Base-by-base conservation (phyloP, 1,140 invertebrate genomes). In the Ptiloglossa arizonensis region DNA sequence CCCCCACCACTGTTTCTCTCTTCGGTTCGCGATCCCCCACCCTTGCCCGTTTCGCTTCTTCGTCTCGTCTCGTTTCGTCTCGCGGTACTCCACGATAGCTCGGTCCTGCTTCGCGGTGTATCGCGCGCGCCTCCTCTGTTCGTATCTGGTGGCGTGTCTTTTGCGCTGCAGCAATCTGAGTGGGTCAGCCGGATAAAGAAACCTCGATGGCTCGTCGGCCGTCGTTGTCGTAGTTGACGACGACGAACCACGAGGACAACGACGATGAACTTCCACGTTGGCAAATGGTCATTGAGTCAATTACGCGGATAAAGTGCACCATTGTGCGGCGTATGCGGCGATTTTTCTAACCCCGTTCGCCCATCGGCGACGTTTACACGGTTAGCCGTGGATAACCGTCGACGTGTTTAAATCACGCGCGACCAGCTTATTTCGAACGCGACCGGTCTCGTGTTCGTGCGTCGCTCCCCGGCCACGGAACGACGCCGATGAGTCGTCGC, bases 281-380 rank as follows among this genome's bases (percentile, higher is more conserved):
- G 88, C 89, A 90, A 90, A 90, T 90, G 89, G 87, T 90, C 89
- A 91, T 91, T 91, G 89, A 91, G 89, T 91, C 89, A 91, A 91
- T 91, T 91, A 91, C 88, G 86, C 89, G 86, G 86, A 90, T 91
- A 90, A 91, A 90, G 89, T 90, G 88, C 86, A 88, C 89, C 89
- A 91, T 91, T 91, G 89, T 91, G 81, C 84, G 80, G 78, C 85
- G 87, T 87, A 88, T n/a, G 85, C 89, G 80, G 87, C 87, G 83
- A 89, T 90, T 91, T 91, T 90, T 90, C 88, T 90, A 90, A 88
- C 88, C 88, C 87, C 87, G 81, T 89, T 91, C 82, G 35, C 27
- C 64, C 17, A 56, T 64, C 75, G 57, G 29, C 63, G 74, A 81
- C 82, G 69, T 68, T 86, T 59, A 75, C 74, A 60, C 76, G 83